Evolutionary conservation across 92 coral and sea anemone species (phyloP).

Genomic region (Zoanthus sansibaricus): DNA sequence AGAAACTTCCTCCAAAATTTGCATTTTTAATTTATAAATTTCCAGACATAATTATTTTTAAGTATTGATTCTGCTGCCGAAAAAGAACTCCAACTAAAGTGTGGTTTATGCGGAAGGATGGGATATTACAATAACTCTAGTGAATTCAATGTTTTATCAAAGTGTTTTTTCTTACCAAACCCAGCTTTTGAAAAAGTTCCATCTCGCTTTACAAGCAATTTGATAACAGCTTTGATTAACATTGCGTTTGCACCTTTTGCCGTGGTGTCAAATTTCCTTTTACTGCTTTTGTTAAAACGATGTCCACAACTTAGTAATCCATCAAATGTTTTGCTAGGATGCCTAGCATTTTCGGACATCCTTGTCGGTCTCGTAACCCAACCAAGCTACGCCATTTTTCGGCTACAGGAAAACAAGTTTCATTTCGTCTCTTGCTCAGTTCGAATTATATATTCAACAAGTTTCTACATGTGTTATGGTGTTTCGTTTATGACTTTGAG

Average conservation of each 20-base stretch:
- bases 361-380: constrained; percentile 73
- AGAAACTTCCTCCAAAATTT: neutral
- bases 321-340: constrained; percentile 73
- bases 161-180: constrained; percentile 74
- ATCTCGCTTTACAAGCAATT: constrained; percentile 68
- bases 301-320: constrained; percentile 66
- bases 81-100: neutral
- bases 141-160: neutral
- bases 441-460: constrained; percentile 71
- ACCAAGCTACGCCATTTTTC: constrained; percentile 70
- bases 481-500: constrained; percentile 84
- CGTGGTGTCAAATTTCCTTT: constrained; percentile 63
- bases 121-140: neutral
- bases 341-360: constrained; percentile 79
- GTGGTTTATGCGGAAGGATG: neutral
- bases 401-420: constrained; percentile 61
- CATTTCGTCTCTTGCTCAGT: constrained; percentile 70
- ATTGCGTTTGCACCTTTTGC: constrained; percentile 74
- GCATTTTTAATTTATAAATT: neutral
- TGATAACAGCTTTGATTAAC: constrained; percentile 70
- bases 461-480: constrained; percentile 81
- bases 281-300: constrained; percentile 57
- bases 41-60: neutral
- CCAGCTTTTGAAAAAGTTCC: constrained; percentile 62
- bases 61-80: neutral